phyloP scores from a whole-genome alignment of 2,888 invertebrate species.

The Ceratothoa steindachneri region DNA sequence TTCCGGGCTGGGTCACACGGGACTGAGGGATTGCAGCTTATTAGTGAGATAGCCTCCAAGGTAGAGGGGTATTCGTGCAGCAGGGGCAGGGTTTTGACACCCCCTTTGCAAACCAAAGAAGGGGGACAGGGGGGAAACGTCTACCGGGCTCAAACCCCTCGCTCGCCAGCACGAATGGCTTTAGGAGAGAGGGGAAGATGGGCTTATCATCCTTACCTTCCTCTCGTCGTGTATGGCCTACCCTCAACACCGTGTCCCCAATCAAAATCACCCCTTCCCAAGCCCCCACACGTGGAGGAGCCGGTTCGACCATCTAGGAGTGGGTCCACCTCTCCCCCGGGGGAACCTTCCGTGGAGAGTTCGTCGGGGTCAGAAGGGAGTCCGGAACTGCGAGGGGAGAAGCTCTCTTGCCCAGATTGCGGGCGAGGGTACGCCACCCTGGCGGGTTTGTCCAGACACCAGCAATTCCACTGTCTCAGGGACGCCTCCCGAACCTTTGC shows the following conservation, averaged over 20 bases:
- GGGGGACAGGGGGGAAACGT: too few species aligned
- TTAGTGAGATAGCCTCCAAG: slow-evolving; percentile 35
- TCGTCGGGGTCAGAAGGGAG: slow-evolving; percentile 22
- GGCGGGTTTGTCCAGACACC: slow-evolving; percentile 89
- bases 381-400: neutral
- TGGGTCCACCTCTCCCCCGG: slow-evolving; percentile 41
- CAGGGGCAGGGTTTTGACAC: neutral
- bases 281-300: neutral
- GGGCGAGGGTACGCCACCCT: slow-evolving; percentile 92
- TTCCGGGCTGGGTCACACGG: neutral
- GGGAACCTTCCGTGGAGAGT: slow-evolving; percentile 26
- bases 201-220: slow-evolving; percentile 29
- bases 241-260: slow-evolving; percentile 26
- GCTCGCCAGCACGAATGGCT: neutral
- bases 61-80: too few species aligned
- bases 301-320: slow-evolving; percentile 6
- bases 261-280: slow-evolving; percentile 14
- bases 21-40: slow-evolving; percentile 33
- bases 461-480: slow-evolving; percentile 79
- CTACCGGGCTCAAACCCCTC: neutral
- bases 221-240: slow-evolving; percentile 25
- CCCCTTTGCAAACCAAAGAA: neutral
- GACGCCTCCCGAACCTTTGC: slow-evolving; percentile 69
- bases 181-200: neutral
- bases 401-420: slow-evolving; percentile 71